Evolutionary conservation across 2,888 invertebrate genomes (phyloP).

Genomic region (Harpalus rubripes): DNA sequence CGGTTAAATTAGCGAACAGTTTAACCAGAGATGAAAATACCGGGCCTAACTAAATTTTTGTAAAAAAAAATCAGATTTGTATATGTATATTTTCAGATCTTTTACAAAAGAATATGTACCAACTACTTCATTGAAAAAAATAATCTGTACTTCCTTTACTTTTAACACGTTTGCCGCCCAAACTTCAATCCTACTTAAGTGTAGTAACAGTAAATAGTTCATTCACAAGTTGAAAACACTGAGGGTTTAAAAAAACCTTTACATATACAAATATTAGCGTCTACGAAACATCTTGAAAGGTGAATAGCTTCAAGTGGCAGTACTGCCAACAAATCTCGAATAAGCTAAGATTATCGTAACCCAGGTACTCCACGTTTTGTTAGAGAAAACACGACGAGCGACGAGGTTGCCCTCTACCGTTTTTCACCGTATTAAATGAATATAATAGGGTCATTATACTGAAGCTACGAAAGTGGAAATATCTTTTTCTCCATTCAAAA

Average conservation of each 20-base stretch:
- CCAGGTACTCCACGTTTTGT: slow-evolving; percentile 50
- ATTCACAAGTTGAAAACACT: slow-evolving; percentile 29
- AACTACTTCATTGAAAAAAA: slow-evolving; percentile 1
- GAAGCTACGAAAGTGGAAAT: slow-evolving; percentile 64
- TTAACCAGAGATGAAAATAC: no score
- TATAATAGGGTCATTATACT: slow-evolving; percentile 62
- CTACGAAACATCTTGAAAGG: slow-evolving; percentile 26
- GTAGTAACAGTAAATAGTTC: slow-evolving; percentile 46
- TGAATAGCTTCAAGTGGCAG: slow-evolving; percentile 30
- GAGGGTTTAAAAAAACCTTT: slow-evolving; percentile 31
- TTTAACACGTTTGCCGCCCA: slow-evolving; percentile 25
- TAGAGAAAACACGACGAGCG: slow-evolving; percentile 36
- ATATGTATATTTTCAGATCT: no score
- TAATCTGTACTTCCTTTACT: slow-evolving; percentile 28
- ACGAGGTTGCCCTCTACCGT: slow-evolving; percentile 11
- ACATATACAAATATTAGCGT: slow-evolving; percentile 37
- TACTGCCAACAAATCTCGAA: slow-evolving; percentile 26
- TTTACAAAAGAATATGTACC: background rate
- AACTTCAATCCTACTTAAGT: background rate
- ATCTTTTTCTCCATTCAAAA: slow-evolving; percentile 64
- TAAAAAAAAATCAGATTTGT: no score
- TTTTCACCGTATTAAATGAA: slow-evolving; percentile 65
- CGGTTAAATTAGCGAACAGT: no score
- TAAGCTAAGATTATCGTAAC: slow-evolving; percentile 50
- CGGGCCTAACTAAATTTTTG: no score